phyloP scores from a whole-genome alignment of 2,888 invertebrate species.

The Melinaea menophilus region DNA sequence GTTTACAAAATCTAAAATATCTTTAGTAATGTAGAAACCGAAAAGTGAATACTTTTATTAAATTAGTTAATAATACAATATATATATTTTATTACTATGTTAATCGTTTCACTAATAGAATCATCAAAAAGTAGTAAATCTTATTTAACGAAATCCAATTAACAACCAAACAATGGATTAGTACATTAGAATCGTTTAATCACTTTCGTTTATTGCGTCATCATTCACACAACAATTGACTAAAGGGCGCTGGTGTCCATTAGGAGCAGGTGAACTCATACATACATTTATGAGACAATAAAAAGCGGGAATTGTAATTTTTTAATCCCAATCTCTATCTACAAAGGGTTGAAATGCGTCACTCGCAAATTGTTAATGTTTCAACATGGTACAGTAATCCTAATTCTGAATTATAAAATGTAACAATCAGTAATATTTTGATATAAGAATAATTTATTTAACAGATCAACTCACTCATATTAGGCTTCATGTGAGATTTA shows the following conservation, averaged over 20 bases:
- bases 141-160: not conserved
- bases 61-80: no score
- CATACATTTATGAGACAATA: conserved; percentile 23
- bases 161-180: conserved; percentile 7
- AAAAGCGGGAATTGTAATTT: conserved; percentile 12
- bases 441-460: no score
- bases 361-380: not conserved
- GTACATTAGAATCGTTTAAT: conserved; percentile 18
- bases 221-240: conserved; percentile 30
- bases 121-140: not conserved
- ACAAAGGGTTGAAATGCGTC: conserved; percentile 3
- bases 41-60: no score
- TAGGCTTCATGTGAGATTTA: no score
- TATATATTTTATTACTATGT: no score
- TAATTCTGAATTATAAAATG: no score
- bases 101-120: no score
- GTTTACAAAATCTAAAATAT: no score
- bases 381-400: not conserved
- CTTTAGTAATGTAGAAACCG: no score
- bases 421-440: no score
- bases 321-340: not conserved
- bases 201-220: conserved; percentile 22
- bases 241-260: conserved; percentile 19
- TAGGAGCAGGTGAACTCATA: conserved; percentile 14
- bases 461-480: no score